Percentiles rank a stretch among this genome's conserved stretches.
These are phyloP conservation scores for Leontopithecus rosalia DNA, from an alignment of 2,797 vertebrate species.

Conservation along the genomic window DNA sequence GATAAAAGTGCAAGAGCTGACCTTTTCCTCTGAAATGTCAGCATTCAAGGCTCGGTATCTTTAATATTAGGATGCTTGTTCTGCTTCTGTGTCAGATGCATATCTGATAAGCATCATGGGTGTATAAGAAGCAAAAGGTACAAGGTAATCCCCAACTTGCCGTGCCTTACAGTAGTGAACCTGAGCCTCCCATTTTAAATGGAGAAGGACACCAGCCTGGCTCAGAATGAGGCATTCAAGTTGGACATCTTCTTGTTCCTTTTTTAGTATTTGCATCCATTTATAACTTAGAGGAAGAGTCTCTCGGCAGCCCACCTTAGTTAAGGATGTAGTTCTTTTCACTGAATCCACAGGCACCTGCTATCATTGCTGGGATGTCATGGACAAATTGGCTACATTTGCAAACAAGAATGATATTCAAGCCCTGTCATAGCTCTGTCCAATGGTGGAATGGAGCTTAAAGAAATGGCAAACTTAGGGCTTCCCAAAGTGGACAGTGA, in stretches of 20 bases:
- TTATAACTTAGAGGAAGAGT: neutral
- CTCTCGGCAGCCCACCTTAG: neutral
- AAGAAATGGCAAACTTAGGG: neutral
- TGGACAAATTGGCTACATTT: neutral
- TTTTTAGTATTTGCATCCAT: neutral
- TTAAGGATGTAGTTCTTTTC: neutral
- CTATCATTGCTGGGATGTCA: neutral
- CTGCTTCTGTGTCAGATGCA: constrained; percentile 44
- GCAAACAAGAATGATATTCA: neutral
- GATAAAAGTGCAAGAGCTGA: constrained; percentile 64
- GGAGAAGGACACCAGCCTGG: too few species aligned
- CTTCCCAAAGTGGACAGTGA: neutral
- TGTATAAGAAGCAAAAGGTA: neutral
- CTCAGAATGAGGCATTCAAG: neutral
- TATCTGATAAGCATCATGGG: constrained; percentile 31
- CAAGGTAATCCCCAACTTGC: too few species aligned
- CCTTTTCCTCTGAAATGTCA: constrained; percentile 66
- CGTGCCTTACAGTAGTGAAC: neutral
- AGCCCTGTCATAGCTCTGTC: neutral
- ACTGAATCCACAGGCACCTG: neutral
- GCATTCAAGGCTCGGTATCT: constrained; percentile 55
- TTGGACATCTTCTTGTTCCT: neutral
- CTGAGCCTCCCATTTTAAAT: neutral
- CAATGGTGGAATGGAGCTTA: neutral
- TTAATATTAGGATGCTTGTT: constrained; percentile 41